These are phyloP conservation scores for Melipona beecheii DNA, from an alignment of 2,888 invertebrate species.

Conservation along the genomic window DNA sequence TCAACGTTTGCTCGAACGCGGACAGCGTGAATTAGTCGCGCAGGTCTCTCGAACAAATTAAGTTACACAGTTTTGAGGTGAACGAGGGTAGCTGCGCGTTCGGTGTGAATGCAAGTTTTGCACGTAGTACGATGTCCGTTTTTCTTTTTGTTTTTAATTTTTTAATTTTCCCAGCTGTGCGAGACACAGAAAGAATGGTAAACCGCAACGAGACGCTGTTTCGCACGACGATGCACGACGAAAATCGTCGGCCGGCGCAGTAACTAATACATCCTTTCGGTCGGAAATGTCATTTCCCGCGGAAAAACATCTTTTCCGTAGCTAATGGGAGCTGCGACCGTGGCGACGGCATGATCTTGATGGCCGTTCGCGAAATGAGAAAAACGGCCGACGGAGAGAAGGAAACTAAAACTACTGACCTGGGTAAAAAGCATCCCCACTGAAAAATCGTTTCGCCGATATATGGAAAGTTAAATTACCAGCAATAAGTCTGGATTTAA, in stretches of 20 bases:
- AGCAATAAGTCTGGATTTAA: neutral
- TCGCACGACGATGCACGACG: neutral
- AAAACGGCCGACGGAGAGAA: conserved; percentile 20
- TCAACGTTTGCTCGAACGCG: neutral
- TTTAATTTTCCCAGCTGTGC: conserved; percentile 11
- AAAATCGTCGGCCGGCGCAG: conserved; percentile 3
- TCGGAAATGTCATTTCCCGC: conserved; percentile 50
- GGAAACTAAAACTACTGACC: conserved; percentile 11
- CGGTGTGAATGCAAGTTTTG: neutral
- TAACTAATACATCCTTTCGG: conserved; percentile 32
- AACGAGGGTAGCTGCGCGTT: neutral
- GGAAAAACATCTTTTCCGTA: conserved; percentile 49
- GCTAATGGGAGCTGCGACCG: conserved; percentile 40
- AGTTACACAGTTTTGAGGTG: neutral
- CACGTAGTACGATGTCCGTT: neutral
- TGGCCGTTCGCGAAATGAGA: conserved; percentile 16
- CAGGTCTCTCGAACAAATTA: neutral
- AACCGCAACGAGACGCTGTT: neutral
- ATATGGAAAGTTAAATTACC: neutral
- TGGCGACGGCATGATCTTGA: conserved; percentile 27
- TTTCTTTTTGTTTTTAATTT: no score
- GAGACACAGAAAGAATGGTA: conserved; percentile 19
- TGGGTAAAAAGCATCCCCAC: neutral
- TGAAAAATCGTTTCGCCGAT: conserved; percentile 44
- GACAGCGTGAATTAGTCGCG: neutral